Percentiles rank a stretch among this genome's conserved stretches.
Conservation (phyloP, 1,140 invertebrate genomes). For the Vollenhovia emeryi region DNA sequence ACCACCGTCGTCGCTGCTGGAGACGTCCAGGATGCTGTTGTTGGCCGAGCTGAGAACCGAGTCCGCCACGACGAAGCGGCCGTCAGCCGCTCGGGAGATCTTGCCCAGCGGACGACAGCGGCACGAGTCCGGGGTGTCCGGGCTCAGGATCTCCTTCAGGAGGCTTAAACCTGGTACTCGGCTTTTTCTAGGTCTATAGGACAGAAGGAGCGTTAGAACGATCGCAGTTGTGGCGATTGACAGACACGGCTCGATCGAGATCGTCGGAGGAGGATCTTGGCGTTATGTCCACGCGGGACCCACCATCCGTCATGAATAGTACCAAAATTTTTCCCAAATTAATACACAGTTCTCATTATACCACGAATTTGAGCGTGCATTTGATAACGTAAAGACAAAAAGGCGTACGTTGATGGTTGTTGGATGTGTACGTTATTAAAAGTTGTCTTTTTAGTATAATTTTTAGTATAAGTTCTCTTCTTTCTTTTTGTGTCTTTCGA, state of each 20-base stretch:
- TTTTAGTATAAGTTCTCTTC: too few relatives aligned
- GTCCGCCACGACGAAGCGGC: conserved; percentile 90
- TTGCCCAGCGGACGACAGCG: conserved; percentile 86
- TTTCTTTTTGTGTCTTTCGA: background rate
- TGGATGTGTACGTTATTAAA: background rate
- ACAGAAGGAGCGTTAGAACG: conserved; percentile 74
- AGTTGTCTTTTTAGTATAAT: background rate
- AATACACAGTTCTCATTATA: background rate
- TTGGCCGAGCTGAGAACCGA: conserved; percentile 87
- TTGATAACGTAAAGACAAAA: background rate
- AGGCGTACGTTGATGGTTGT: background rate
- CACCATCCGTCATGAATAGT: background rate
- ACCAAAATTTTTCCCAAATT: conserved; percentile 8
- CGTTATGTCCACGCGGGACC: background rate
- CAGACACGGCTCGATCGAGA: conserved; percentile 27
- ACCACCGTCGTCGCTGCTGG: conserved; percentile 93
- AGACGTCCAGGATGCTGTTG: conserved; percentile 89
- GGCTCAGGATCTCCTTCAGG: conserved; percentile 87
- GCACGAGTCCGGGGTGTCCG: conserved; percentile 85
- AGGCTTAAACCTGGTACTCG: conserved; percentile 96
- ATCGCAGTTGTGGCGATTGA: conserved; percentile 3
- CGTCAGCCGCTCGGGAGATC: conserved; percentile 90
- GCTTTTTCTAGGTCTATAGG: conserved; percentile 94
- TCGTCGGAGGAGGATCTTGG: conserved; percentile 15
- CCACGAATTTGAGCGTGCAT: background rate